Evolutionary conservation across 2,888 invertebrate species (phyloP).

Genomic region (Gnatocerus cornutus): DNA sequence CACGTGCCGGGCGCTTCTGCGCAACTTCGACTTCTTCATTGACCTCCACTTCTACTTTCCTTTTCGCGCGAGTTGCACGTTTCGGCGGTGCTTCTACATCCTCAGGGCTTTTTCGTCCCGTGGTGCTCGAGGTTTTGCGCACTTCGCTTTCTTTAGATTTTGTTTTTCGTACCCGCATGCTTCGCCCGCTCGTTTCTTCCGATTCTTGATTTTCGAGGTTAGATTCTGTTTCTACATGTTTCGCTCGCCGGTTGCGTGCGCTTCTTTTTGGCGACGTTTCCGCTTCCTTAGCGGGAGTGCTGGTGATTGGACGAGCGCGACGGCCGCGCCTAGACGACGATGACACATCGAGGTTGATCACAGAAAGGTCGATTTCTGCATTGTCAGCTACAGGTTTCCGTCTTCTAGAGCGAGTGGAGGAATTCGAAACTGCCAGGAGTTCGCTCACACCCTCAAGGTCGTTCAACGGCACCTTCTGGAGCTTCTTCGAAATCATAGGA

Average conservation of each 20-base stretch:
- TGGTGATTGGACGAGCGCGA: background rate
- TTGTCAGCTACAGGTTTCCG: background rate
- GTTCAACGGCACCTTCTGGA: too few species aligned
- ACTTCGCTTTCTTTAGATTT: background rate
- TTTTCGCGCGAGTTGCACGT: background rate
- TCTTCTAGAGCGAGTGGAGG: background rate
- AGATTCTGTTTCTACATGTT: background rate
- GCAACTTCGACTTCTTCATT: background rate
- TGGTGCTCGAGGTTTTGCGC: background rate
- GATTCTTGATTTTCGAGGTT: constrained; percentile 11
- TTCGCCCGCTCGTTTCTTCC: background rate
- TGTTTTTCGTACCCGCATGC: background rate
- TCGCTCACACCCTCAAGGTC: too few species aligned
- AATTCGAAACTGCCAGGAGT: too few species aligned
- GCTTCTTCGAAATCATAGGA: too few species aligned
- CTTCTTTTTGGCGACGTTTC: background rate
- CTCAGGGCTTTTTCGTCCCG: background rate
- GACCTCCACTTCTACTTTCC: background rate
- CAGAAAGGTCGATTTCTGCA: background rate
- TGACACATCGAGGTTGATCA: background rate
- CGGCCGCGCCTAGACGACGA: background rate
- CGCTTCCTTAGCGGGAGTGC: constrained; percentile 6
- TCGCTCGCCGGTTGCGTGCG: background rate
- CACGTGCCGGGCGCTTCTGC: constrained; percentile 4
- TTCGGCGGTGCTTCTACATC: background rate